Evolutionary conservation across 1,140 invertebrate species (phyloP).

Genomic region (Sinella curviseta): DNA sequence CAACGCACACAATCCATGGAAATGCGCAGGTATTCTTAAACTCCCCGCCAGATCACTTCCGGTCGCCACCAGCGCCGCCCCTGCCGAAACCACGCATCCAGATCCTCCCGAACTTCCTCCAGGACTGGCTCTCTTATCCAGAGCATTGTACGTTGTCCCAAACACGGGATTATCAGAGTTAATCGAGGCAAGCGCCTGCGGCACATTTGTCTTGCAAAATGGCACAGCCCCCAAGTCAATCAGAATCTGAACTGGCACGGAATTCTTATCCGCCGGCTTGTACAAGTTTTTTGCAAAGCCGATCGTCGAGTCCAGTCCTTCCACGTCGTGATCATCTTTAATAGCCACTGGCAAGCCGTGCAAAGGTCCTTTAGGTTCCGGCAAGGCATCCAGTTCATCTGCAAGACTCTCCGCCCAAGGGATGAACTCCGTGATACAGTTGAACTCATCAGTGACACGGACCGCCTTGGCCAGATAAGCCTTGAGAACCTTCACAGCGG

Average conservation of each 20-base stretch:
- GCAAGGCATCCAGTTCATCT: slow-evolving; percentile 48
- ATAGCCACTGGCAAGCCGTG: slow-evolving; percentile 53
- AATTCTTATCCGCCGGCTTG: slow-evolving; percentile 50
- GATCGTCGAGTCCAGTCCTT: slow-evolving; percentile 56
- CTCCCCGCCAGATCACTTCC: slow-evolving; percentile 30
- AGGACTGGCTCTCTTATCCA: neutral
- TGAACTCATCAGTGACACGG: slow-evolving; percentile 48
- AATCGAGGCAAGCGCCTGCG: slow-evolving; percentile 38
- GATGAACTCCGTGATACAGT: slow-evolving; percentile 51
- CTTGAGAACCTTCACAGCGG: slow-evolving; percentile 43
- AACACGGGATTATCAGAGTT: slow-evolving; percentile 34
- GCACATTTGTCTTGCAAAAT: slow-evolving; percentile 56
- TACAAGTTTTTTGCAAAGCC: slow-evolving; percentile 53
- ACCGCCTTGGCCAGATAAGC: slow-evolving; percentile 42
- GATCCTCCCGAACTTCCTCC: slow-evolving; percentile 19
- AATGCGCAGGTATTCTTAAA: slow-evolving; percentile 30
- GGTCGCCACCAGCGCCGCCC: slow-evolving; percentile 20
- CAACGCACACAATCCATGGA: neutral
- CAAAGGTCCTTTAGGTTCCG: slow-evolving; percentile 45
- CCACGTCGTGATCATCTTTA: slow-evolving; percentile 50
- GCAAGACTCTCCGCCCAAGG: slow-evolving; percentile 49
- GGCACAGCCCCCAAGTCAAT: slow-evolving; percentile 53
- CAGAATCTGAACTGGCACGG: slow-evolving; percentile 52
- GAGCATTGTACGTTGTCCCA: slow-evolving; percentile 29
- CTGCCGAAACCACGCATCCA: slow-evolving; percentile 18